Percentiles rank a stretch among this genome's conserved stretches.
phyloP scores from a whole-genome alignment of 1,140 invertebrate species.

The Oncopodura yosiiana region DNA sequence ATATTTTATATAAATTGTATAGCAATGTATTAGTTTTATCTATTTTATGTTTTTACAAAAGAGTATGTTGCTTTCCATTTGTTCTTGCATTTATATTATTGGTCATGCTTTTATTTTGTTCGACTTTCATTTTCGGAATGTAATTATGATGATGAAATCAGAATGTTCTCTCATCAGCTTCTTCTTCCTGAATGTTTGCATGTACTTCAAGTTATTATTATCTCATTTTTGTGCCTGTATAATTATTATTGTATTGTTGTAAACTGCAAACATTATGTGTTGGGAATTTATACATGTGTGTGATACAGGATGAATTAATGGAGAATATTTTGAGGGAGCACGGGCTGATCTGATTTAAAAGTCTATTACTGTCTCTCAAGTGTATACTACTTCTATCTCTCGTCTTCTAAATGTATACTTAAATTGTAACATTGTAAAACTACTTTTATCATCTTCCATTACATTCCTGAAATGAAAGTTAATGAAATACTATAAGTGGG shows the following conservation, averaged over 20 bases:
- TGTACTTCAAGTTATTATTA: background rate
- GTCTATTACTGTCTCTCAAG: background rate
- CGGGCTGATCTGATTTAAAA: constrained; percentile 39
- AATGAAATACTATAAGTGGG: background rate
- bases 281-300: background rate
- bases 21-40: no score
- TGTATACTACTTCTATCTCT: background rate
- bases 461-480: background rate
- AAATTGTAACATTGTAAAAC: background rate
- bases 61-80: no score
- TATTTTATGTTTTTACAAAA: no score
- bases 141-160: background rate
- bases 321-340: constrained; percentile 42
- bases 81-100: no score
- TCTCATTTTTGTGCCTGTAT: background rate
- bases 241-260: no score
- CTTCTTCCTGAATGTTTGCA: background rate
- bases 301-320: constrained; percentile 41
- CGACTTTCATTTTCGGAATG: background rate
- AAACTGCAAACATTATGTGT: background rate
- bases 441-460: background rate
- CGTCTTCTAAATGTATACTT: background rate
- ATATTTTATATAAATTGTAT: no score
- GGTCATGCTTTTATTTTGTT: no score
- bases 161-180: background rate